phyloP scores from a whole-genome alignment of 2,888 invertebrate genomes.

The Taenaris catops region DNA sequence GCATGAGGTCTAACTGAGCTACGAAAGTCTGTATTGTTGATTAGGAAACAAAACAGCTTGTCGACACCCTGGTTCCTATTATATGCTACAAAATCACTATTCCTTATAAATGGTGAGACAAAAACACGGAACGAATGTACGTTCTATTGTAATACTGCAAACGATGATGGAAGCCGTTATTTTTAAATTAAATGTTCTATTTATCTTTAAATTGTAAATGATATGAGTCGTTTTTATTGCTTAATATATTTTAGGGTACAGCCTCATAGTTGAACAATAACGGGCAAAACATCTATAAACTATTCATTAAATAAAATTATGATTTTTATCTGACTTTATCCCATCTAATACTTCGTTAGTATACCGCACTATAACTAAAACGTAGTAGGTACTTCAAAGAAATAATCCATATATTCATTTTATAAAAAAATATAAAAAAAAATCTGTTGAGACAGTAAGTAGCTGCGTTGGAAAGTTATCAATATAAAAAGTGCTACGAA shows the following conservation, averaged over 20 bases:
- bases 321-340: no score
- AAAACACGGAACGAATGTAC: conserved; percentile 59
- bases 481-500: no score
- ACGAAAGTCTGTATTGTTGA: conserved; percentile 61
- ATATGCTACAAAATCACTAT: conserved; percentile 58
- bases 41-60: conserved; percentile 68
- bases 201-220: conserved; percentile 32
- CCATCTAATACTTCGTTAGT: no score
- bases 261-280: no score
- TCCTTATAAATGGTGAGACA: conserved; percentile 53
- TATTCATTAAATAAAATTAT: no score
- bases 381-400: no score
- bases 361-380: no score
- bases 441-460: no score
- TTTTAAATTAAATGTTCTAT: conserved; percentile 53
- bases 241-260: conserved; percentile 9
- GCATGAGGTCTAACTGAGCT: conserved; percentile 56
- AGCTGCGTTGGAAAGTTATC: no score
- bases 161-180: conserved; percentile 64
- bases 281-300: no score
- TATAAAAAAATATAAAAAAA: no score
- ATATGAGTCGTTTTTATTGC: conserved; percentile 26
- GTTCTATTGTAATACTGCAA: conserved; percentile 46
- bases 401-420: no score
- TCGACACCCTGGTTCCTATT: conserved; percentile 74